Evolutionary conservation across 2,888 invertebrate genomes (phyloP).

Genomic region (Esperia sulphurella): DNA sequence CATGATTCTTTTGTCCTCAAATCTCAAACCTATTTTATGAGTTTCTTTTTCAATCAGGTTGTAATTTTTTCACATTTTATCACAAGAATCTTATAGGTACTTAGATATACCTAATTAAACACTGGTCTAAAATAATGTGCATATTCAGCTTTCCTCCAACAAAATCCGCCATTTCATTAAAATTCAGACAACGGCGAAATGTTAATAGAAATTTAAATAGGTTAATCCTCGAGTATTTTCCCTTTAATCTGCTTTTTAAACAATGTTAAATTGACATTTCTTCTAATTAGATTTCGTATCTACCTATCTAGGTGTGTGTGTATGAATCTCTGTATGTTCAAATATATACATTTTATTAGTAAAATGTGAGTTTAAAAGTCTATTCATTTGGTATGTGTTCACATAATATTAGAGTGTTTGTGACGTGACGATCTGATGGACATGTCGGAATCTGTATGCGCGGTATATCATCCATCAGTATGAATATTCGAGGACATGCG

Average conservation of each 20-base stretch:
- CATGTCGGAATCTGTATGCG: constrained; percentile 20
- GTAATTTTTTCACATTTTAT: too few relatives aligned
- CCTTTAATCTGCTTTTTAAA: neutral
- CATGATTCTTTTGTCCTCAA: constrained; percentile 42
- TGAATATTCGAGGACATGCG: constrained; percentile 49
- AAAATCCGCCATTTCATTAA: neutral
- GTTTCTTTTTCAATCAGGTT: constrained; percentile 10
- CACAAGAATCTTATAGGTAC: too few relatives aligned
- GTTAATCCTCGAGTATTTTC: neutral
- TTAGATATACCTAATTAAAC: constrained; percentile 1
- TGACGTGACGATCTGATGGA: constrained; percentile 22
- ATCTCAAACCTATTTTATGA: constrained; percentile 27
- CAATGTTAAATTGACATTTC: neutral
- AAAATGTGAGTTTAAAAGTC: too few relatives aligned
- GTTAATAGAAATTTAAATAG: neutral
- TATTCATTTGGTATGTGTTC: neutral
- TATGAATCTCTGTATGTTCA: too few relatives aligned
- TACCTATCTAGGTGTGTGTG: too few relatives aligned
- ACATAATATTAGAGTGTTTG: constrained; percentile 4
- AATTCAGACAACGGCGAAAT: constrained; percentile 3
- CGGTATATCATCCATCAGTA: constrained; percentile 27
- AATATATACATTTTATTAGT: too few relatives aligned
- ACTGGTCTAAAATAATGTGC: constrained; percentile 1
- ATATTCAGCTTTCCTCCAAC: constrained; percentile 1
- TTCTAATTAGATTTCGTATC: too few relatives aligned